Percentiles rank a stretch among this genome's conserved stretches.
Conservation (phyloP, 2,888 invertebrate species). For the Eilema griseolum region DNA sequence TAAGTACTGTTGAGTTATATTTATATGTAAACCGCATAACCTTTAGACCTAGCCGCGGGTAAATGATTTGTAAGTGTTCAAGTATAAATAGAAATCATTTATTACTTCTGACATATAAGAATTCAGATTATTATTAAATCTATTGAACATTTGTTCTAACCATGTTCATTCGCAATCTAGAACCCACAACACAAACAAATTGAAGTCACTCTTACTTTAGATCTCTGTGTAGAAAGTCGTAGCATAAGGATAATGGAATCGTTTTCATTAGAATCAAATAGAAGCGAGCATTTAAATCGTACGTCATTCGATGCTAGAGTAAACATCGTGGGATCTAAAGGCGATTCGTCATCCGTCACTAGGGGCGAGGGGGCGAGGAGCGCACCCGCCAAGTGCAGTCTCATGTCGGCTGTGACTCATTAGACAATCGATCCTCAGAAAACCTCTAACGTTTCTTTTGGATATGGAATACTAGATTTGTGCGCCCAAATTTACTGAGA, state of each 20-base stretch:
- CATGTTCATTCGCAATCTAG: too few species aligned
- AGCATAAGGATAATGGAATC: slow-evolving; percentile 44
- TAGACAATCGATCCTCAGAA: slow-evolving; percentile 79
- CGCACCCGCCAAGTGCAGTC: slow-evolving; percentile 77
- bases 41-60: not conserved
- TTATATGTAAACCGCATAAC: not conserved
- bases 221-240: too few species aligned
- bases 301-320: slow-evolving; percentile 66
- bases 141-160: not conserved
- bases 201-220: too few species aligned
- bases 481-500: slow-evolving; percentile 35
- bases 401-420: slow-evolving; percentile 82
- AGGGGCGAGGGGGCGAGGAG: slow-evolving; percentile 61
- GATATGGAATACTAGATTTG: slow-evolving; percentile 37
- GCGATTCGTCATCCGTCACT: slow-evolving; percentile 83
- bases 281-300: slow-evolving; percentile 61
- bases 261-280: slow-evolving; percentile 47
- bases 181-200: too few species aligned
- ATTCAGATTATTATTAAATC: not conserved
- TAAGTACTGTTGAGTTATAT: not conserved
- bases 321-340: slow-evolving; percentile 74
- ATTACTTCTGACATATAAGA: not conserved
- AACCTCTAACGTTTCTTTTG: slow-evolving; percentile 54
- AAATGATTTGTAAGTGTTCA: not conserved
- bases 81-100: not conserved